Evolutionary conservation across 2,113 vertebrate species (phyloP), one percentile per base, ranked within the genome.

Genomic region (Protobothrops flavoviridis): DNA sequence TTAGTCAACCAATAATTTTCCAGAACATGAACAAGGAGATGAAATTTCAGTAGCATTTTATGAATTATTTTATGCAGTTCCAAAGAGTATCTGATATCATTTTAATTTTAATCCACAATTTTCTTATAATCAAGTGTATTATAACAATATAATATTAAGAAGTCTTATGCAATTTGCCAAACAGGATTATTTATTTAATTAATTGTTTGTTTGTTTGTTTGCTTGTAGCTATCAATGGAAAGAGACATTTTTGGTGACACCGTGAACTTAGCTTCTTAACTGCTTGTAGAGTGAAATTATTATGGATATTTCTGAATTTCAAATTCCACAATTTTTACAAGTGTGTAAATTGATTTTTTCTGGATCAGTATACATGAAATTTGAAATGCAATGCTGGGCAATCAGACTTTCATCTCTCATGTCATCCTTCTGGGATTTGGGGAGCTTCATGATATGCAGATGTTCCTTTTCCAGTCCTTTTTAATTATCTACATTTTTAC

Each of bases 391-490:
- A 81, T 81, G 69, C 69, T 39, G 17, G 33, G 69, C 20, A 96
- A 94, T 69, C 64, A 94, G 43, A 96, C 95, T n/a, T 39, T 94
- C 55, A 29, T 59, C 61, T 95, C 74, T 69, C 95, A 95, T 94
- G 96, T 96, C 81, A 91, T 96, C 74, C 96, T 97, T 64, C 39
- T 94, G 17, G 96, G 96, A 92, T 97, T 97, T 90, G 93, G 91
- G 39, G 81, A 96, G 3, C 0, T 9, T 26, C 81, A 88, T 8
- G 92, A 93, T 21, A 69, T 96, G 2, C 88, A 93, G 4, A 57
- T 91, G 24, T 89, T 95, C 3, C 85, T 97, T 33, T 97, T 96
- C 48, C 33, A 96, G 48, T 5, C 96, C 0, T 94, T 96, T 20
- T 69, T 95, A 43, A 43, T 93, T 12, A 39, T 94, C 21, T 96